Percentiles rank a stretch among this genome's conserved stretches.
Conservation (phyloP, 1,140 invertebrate genomes). For the Trachymyrmex septentrionalis region DNA sequence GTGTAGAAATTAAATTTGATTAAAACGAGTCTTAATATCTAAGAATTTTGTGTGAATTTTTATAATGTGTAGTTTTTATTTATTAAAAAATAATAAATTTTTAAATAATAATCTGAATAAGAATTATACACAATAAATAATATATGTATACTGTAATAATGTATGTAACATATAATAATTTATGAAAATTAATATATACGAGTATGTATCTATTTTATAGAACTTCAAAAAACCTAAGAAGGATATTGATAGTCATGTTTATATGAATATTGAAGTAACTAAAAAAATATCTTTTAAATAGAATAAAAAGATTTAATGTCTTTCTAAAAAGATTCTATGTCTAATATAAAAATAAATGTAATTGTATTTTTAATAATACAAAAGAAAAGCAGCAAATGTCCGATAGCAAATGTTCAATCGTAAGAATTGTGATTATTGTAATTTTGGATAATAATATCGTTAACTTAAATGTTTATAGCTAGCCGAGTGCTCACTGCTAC, state of each 20-base stretch:
- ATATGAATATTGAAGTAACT: neutral
- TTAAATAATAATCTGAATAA: neutral
- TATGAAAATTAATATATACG: neutral
- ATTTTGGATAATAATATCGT: slow-evolving; percentile 21
- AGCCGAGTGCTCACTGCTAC: neutral
- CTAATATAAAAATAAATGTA: neutral
- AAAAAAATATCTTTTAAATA: slow-evolving; percentile 1
- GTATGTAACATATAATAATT: neutral
- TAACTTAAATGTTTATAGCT: slow-evolving; percentile 18
- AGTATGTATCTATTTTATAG: neutral
- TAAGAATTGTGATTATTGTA: neutral
- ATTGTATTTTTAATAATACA: neutral
- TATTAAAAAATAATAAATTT: neutral
- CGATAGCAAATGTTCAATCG: neutral
- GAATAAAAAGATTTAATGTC: neutral
- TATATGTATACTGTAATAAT: neutral
- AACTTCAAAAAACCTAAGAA: neutral
- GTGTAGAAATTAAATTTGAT: too few species aligned
- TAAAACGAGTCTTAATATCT: too few species aligned
- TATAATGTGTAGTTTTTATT: too few species aligned
- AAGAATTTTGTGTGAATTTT: too few species aligned
- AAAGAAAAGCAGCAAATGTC: neutral
- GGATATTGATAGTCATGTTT: neutral
- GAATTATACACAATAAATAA: neutral
- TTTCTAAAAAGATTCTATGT: neutral